Percentiles rank a stretch among this genome's conserved stretches.
These are phyloP conservation scores for Limnephilus lunatus DNA, from an alignment of 2,888 invertebrate species.

Conservation along the genomic window DNA sequence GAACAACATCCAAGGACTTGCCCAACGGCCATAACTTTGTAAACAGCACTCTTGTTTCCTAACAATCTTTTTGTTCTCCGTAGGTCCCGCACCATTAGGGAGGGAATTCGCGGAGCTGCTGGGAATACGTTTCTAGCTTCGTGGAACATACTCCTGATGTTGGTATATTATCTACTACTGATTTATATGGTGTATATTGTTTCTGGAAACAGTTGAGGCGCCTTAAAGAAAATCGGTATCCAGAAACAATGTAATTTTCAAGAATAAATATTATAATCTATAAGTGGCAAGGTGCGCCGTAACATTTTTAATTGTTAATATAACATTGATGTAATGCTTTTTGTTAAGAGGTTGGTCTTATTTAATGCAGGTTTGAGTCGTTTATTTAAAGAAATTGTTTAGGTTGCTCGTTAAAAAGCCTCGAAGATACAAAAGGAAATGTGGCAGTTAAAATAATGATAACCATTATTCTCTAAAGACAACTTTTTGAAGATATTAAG, in stretches of 20 bases:
- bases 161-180: background rate
- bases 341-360: background rate
- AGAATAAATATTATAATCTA: background rate
- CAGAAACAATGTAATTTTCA: background rate
- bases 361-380: background rate
- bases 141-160: background rate
- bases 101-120: background rate
- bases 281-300: too few species aligned
- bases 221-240: background rate
- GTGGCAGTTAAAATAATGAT: background rate
- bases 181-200: background rate
- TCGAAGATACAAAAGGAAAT: background rate
- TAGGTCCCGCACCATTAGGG: conserved; percentile 33
- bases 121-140: conserved; percentile 29
- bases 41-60: conserved; percentile 53
- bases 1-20: conserved; percentile 19
- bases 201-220: background rate
- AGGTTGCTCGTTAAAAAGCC: background rate
- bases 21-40: conserved; percentile 52
- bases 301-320: background rate
- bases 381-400: background rate
- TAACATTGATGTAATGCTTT: background rate
- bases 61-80: conserved; percentile 48
- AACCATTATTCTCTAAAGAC: too few species aligned
- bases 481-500: too few species aligned